Conservation (phyloP, 2,797 vertebrate genomes). For the Ceyx erithaca region DNA sequence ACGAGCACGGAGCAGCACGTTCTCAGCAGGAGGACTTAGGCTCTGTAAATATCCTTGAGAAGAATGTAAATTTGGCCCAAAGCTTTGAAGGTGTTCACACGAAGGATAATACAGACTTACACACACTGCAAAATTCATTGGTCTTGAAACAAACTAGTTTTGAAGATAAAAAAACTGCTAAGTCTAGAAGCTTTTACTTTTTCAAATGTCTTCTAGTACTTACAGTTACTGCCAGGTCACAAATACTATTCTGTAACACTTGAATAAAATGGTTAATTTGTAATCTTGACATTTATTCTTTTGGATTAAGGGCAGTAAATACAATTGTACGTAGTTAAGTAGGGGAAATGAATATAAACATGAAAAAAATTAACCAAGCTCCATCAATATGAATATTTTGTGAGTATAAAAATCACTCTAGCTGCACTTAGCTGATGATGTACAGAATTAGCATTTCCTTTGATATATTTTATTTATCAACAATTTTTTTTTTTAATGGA, state of each 20-base stretch:
- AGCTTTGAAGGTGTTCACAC: background rate
- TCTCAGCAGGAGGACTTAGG: background rate
- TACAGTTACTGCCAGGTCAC: background rate
- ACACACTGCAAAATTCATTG: background rate
- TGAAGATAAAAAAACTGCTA: background rate
- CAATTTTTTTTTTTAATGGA: background rate
- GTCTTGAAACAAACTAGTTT: background rate
- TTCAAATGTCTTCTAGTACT: background rate
- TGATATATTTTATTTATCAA: background rate
- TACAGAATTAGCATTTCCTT: background rate
- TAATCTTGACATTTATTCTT: background rate
- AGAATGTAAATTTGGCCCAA: background rate
- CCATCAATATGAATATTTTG: background rate
- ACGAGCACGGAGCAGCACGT: accelerated
- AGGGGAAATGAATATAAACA: background rate
- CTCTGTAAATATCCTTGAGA: background rate
- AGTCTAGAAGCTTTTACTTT: background rate
- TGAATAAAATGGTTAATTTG: background rate
- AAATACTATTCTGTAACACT: background rate
- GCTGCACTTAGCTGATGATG: background rate
- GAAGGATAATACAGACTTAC: background rate
- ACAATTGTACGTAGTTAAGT: background rate
- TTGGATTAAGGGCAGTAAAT: background rate
- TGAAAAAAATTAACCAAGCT: background rate
- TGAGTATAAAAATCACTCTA: background rate